A percentile compares a stretch with the other conserved stretches of the same genome.
Evolutionary conservation across 2,797 vertebrate species (phyloP).

Genomic region (Crenichthys baileyi): DNA sequence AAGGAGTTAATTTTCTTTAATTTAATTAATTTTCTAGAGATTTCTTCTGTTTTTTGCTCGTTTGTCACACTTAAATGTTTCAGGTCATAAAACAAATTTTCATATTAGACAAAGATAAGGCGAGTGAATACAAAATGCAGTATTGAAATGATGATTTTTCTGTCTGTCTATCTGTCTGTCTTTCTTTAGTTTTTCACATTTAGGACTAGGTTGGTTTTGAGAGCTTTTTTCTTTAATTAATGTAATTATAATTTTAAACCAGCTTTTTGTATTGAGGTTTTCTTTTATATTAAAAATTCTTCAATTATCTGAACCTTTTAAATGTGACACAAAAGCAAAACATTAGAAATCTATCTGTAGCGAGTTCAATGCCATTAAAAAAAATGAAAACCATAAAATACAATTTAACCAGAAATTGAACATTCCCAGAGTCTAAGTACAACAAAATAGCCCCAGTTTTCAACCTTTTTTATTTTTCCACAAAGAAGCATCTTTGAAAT

Average conservation of each 20-base stretch:
- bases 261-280: not conserved
- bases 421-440: conserved; percentile 69
- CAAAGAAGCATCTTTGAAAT: conserved; percentile 73
- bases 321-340: not conserved
- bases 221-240: not conserved
- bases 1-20: conserved; percentile 6
- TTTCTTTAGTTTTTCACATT: no score
- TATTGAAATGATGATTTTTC: no score
- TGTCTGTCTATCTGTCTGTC: no score
- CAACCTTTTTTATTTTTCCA: conserved; percentile 67
- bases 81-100: not conserved
- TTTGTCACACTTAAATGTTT: not conserved
- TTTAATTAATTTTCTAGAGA: no score
- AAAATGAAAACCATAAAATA: not conserved
- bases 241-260: not conserved
- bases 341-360: not conserved
- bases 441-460: conserved; percentile 71
- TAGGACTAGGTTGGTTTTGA: not conserved
- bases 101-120: not conserved
- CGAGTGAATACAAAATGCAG: no score
- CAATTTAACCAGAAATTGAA: conserved; percentile 11
- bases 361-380: not conserved
- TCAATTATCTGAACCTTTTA: not conserved
- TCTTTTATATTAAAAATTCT: not conserved
- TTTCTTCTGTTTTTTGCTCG: no score